Percentiles rank a stretch among this genome's conserved stretches.
These are phyloP conservation scores for Drosophila buzzatii DNA, from an alignment of 2,888 invertebrate genomes.

Conservation along the genomic window DNA sequence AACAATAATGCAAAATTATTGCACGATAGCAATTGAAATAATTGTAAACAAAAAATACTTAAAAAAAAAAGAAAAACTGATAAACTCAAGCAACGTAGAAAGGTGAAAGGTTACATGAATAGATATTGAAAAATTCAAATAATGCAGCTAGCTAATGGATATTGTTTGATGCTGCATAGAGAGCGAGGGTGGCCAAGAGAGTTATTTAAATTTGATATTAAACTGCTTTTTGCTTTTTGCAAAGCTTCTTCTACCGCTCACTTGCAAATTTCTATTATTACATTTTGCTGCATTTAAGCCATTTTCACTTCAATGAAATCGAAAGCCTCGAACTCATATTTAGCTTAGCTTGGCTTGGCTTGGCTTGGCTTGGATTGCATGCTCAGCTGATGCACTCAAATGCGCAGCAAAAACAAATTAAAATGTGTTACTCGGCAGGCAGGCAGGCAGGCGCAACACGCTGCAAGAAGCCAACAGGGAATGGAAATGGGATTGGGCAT, in stretches of 20 bases:
- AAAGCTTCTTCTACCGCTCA: not conserved
- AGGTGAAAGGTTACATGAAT: slow-evolving; percentile 31
- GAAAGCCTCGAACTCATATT: slow-evolving; percentile 48
- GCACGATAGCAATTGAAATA: slow-evolving; percentile 24
- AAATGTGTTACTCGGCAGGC: slow-evolving; percentile 62
- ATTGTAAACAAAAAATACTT: slow-evolving; percentile 19
- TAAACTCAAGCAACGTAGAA: not conserved
- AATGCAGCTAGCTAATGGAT: slow-evolving; percentile 23
- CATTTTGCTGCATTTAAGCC: not conserved
- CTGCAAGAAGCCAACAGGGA: slow-evolving; percentile 41
- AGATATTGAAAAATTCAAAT: slow-evolving; percentile 2
- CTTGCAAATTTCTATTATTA: slow-evolving; percentile 17
- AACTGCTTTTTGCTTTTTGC: not conserved
- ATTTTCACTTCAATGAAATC: slow-evolving; percentile 64
- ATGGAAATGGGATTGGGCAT: slow-evolving; percentile 50
- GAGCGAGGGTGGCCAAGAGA: not conserved
- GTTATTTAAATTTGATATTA: not conserved
- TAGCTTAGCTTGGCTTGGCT: slow-evolving; percentile 13
- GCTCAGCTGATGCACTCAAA: slow-evolving; percentile 80
- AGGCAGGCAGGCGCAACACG: slow-evolving; percentile 30
- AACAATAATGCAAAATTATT: slow-evolving; percentile 29
- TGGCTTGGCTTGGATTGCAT: slow-evolving; percentile 61
- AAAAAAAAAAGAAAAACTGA: not conserved
- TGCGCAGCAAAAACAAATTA: slow-evolving; percentile 72
- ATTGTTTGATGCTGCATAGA: not conserved